These are phyloP conservation scores for Tragopan temminckii DNA, from an alignment of 2,797 vertebrate species.

Conservation along the genomic window DNA sequence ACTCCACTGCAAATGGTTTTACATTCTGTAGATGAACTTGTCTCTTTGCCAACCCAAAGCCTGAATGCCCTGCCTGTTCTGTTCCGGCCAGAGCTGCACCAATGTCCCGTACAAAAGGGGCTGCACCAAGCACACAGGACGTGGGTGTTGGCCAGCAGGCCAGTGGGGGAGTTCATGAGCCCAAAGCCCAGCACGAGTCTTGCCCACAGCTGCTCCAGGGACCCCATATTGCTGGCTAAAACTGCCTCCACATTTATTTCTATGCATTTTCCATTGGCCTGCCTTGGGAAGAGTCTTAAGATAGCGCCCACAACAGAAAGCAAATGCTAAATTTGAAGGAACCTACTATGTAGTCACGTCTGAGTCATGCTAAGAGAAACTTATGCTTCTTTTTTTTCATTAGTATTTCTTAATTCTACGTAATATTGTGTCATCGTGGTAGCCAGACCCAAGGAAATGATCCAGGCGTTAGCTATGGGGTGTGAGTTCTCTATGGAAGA, in stretches of 20 bases:
- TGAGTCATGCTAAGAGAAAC: background rate
- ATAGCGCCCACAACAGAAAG: background rate
- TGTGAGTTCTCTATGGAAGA: background rate
- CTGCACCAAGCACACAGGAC: background rate
- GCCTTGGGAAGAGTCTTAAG: background rate
- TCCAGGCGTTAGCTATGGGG: background rate
- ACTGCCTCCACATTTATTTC: background rate
- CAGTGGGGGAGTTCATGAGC: background rate
- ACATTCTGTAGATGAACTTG: no score
- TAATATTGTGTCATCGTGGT: background rate
- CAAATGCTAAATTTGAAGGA: background rate
- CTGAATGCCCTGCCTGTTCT: background rate
- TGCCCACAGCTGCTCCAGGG: background rate
- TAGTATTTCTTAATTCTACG: background rate
- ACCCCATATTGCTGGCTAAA: background rate
- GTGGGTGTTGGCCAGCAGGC: background rate
- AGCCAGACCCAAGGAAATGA: background rate
- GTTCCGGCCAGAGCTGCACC: conserved; percentile 26
- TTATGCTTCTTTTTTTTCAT: background rate
- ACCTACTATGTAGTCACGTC: background rate
- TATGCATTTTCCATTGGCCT: background rate
- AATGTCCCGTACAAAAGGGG: conserved; percentile 67
- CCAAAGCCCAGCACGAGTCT: background rate
- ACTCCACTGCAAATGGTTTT: rapidly evolving
- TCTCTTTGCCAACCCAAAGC: background rate